Evolutionary conservation across 2,888 invertebrate genomes (phyloP).

Genomic region (Agriopis marginaria): DNA sequence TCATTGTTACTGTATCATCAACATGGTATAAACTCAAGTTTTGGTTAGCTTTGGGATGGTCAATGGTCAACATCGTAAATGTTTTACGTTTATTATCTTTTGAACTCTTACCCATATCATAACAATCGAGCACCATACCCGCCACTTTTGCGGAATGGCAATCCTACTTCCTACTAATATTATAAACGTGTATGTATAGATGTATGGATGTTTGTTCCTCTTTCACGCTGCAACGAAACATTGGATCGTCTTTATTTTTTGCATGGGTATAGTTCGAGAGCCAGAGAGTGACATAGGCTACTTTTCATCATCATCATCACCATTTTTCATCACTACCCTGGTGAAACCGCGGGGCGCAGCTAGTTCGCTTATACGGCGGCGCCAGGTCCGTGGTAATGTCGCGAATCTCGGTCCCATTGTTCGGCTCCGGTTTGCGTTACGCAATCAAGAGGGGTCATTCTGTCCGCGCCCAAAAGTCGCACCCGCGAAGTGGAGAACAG

Average conservation of each 20-base stretch:
- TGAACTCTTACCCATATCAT: conserved; percentile 14
- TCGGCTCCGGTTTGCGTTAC: conserved; percentile 64
- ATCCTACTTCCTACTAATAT: too few relatives aligned
- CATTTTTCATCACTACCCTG: too few relatives aligned
- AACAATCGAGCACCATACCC: conserved; percentile 11
- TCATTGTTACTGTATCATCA: conserved; percentile 4
- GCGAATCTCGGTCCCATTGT: conserved; percentile 57
- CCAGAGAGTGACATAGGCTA: too few relatives aligned
- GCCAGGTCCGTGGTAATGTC: conserved; percentile 33
- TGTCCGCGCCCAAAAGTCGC: conserved; percentile 83
- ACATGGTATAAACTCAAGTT: conserved; percentile 6
- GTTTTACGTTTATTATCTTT: conserved; percentile 20
- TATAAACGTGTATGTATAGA: too few relatives aligned
- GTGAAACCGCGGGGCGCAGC: too few relatives aligned
- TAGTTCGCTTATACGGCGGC: conserved; percentile 30
- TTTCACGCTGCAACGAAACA: too few relatives aligned
- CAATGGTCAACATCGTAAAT: conserved; percentile 13
- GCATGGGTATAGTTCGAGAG: too few relatives aligned
- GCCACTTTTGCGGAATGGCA: conserved; percentile 24
- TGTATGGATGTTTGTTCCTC: too few relatives aligned
- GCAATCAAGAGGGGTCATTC: conserved; percentile 81
- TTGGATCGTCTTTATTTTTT: too few relatives aligned
- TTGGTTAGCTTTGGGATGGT: conserved; percentile 6
- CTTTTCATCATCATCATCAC: too few relatives aligned
- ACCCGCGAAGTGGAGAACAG: conserved; percentile 85